Conservation (phyloP, 2,113 vertebrate species). For the Corythornis vintsioides region DNA sequence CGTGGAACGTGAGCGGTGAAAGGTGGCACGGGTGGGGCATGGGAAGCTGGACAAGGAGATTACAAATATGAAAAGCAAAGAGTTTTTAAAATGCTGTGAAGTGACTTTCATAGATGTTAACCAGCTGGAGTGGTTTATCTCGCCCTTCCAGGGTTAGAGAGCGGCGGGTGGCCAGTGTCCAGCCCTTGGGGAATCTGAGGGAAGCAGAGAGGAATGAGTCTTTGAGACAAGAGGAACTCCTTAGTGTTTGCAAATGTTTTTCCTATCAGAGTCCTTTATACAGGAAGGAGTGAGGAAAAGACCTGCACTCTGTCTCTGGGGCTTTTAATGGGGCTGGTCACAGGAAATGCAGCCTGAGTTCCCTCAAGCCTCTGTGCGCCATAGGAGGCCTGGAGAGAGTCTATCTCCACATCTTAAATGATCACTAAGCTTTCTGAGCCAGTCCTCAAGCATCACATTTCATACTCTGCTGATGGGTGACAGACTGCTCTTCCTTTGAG, state of each 20-base stretch:
- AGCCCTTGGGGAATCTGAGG: background rate
- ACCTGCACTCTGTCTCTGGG: background rate
- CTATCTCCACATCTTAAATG: background rate
- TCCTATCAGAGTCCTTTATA: background rate
- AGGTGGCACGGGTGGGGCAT: background rate
- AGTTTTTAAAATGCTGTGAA: background rate
- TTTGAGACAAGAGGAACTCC: background rate
- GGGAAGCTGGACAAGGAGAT: background rate
- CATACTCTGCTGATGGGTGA: background rate
- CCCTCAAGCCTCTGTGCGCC: background rate
- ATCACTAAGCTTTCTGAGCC: background rate
- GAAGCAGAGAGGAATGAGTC: background rate
- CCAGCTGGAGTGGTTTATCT: background rate
- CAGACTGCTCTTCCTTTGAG: background rate
- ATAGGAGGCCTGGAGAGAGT: background rate
- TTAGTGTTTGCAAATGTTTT: background rate
- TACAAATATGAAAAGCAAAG: background rate
- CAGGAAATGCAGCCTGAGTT: background rate
- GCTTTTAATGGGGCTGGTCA: background rate
- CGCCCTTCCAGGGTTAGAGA: background rate
- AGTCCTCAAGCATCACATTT: background rate
- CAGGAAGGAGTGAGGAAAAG: background rate
- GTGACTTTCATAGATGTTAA: background rate
- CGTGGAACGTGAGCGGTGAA: background rate
- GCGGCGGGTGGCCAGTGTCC: fast-evolving